Percentiles rank a stretch among this genome's conserved stretches.
Conservation (phyloP, 1,140 invertebrate species). For the Planococcus citri region DNA sequence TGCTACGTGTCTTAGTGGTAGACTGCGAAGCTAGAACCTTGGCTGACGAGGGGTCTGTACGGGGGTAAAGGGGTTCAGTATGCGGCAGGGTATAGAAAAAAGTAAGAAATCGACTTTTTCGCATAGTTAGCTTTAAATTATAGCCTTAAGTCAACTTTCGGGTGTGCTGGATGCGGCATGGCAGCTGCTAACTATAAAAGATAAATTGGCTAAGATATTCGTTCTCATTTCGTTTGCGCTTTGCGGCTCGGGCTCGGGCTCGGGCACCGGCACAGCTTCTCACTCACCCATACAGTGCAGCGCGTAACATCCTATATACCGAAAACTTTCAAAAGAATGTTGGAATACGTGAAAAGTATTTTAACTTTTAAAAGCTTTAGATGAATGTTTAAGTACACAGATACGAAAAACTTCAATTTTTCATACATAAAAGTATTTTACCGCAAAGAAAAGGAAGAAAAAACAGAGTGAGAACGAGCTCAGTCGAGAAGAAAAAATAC, state of each 20-base stretch:
- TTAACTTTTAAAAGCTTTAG: conserved; percentile 17
- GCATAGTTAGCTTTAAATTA: conserved; percentile 14
- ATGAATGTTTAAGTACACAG: conserved; percentile 18
- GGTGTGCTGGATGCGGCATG: background rate
- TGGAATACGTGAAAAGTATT: conserved; percentile 16
- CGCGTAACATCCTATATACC: background rate
- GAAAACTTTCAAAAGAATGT: conserved; percentile 11
- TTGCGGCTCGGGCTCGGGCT: background rate
- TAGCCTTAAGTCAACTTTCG: conserved; percentile 13
- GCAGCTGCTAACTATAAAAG: conserved; percentile 19
- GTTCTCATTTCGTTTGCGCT: conserved; percentile 8
- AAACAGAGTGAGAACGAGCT: background rate
- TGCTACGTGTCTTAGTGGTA: no score
- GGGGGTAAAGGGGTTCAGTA: background rate
- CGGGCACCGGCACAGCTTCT: background rate
- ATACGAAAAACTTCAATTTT: conserved; percentile 15
- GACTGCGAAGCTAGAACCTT: no score
- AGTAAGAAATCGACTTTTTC: conserved; percentile 16
- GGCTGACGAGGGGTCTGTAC: no score
- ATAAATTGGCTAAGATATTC: conserved; percentile 18
- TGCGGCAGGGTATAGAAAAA: background rate
- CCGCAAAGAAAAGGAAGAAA: background rate
- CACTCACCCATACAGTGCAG: no score
- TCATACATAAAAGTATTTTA: conserved; percentile 16
- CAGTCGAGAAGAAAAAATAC: no score